Conservation (phyloP, 2,797 vertebrate species). For the Molossus molossus region DNA sequence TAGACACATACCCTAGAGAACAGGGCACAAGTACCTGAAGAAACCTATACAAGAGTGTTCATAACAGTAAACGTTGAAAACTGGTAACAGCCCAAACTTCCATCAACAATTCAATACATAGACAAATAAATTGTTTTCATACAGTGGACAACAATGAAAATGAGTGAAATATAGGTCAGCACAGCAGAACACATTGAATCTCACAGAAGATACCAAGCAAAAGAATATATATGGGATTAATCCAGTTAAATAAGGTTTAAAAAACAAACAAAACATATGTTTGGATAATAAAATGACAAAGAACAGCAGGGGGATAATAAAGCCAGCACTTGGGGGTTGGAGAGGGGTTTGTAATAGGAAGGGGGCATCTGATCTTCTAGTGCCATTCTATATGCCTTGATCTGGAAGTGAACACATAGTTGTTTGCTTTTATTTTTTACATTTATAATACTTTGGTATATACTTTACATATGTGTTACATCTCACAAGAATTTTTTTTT, state of each 20-base stretch:
- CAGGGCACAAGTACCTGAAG: not conserved
- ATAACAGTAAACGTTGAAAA: not conserved
- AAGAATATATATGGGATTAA: not conserved
- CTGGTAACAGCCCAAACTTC: not conserved
- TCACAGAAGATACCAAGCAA: not conserved
- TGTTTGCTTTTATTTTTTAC: slow-evolving; percentile 17
- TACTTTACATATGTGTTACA: not conserved
- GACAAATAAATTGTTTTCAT: not conserved
- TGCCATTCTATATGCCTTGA: not conserved
- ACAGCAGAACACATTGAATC: not conserved
- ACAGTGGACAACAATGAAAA: not conserved
- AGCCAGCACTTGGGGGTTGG: not conserved
- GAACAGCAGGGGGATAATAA: slow-evolving; percentile 1
- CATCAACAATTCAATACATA: not conserved
- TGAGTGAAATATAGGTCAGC: not conserved
- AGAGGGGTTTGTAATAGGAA: not conserved
- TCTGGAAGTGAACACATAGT: not conserved
- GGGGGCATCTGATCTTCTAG: not conserved
- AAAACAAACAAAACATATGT: not conserved
- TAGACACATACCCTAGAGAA: not conserved
- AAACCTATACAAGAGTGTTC: not conserved
- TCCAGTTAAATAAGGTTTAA: not conserved
- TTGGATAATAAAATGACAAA: not conserved
- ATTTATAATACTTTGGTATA: not conserved
- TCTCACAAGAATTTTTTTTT: not conserved